Base-by-base conservation (phyloP, 2,797 vertebrate species). In the Rhinophrynus dorsalis region DNA sequence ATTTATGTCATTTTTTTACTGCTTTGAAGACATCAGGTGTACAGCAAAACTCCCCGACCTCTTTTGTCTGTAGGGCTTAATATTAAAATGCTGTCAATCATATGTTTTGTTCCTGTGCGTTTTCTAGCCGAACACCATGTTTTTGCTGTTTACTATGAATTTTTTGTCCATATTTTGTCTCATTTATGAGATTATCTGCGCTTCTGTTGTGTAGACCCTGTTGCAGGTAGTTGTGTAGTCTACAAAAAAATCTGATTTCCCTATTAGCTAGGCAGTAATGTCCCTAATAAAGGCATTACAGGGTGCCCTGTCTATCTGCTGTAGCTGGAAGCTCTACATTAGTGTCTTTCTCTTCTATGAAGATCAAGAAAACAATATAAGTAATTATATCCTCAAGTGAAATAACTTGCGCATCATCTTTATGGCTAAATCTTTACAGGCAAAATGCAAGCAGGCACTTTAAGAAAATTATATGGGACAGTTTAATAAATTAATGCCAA, bases 181-280 rank as follows among this genome's bases (percentile, higher is more conserved):
- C 45, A 51, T 60, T 60, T n/a, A n/a, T n/a, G n/a, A n/a, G n/a
- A n/a, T 8, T 37, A 29, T 42, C 18, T 51, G 45, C 58, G 57
- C 47, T 54, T 47, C 57, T 35, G 47, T 20, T 33, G 57, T 61
- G 35, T 54, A 18, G 42, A n/a, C n/a, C 17, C 8, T 42, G 6
- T 32, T 54, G 35, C 17, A 54, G 57, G 18, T 61, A 42, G 27
- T 38, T 44, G 37, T 40, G 47, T 33, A 54, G 55, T 59, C 47
- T 51, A 35, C 55, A 68, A 59, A 68, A 38, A 68, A 68, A 24
- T 61, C 20, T 42, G 8, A 51, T 42, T 44, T 52, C 17, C 57
- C 47, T 69, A 30, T 26, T 20, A 69, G 67, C 57, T 40, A 54
- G 47, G 21, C 37, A 35, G 32, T 56, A 33, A 52, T 69, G 47